phyloP scores from a whole-genome alignment of 2,888 invertebrate genomes.

The Drosophila bunnanda region DNA sequence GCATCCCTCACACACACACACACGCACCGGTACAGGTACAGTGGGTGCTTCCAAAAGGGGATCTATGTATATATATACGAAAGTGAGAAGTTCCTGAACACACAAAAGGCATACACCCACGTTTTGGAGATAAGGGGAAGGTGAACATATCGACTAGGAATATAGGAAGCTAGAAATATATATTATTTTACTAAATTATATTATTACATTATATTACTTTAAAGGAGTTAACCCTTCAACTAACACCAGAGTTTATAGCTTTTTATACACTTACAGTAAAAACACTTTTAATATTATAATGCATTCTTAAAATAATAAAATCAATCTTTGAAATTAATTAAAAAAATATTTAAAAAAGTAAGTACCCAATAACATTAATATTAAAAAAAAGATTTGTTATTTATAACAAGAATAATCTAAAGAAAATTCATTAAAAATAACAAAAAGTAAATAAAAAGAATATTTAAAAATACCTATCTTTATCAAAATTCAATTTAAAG shows the following conservation, averaged over 20 bases:
- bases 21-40: constrained; percentile 17
- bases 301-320: no score
- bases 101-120: constrained; percentile 39
- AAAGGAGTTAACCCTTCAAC: not conserved
- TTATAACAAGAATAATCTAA: no score
- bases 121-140: constrained; percentile 17
- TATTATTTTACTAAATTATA: not conserved
- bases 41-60: constrained; percentile 31
- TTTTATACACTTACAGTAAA: not conserved
- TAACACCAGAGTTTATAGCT: not conserved
- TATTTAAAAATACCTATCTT: no score
- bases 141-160: not conserved
- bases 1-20: constrained; percentile 32
- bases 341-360: no score
- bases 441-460: no score
- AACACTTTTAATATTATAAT: no score
- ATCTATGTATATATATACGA: constrained; percentile 6
- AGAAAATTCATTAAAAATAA: no score
- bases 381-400: no score
- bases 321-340: no score
- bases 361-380: no score
- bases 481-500: no score
- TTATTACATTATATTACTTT: not conserved
- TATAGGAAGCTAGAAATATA: not conserved
- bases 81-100: constrained; percentile 35